Conservation (phyloP, 2,113 vertebrate genomes). For the Hyperopisus bebe region DNA sequence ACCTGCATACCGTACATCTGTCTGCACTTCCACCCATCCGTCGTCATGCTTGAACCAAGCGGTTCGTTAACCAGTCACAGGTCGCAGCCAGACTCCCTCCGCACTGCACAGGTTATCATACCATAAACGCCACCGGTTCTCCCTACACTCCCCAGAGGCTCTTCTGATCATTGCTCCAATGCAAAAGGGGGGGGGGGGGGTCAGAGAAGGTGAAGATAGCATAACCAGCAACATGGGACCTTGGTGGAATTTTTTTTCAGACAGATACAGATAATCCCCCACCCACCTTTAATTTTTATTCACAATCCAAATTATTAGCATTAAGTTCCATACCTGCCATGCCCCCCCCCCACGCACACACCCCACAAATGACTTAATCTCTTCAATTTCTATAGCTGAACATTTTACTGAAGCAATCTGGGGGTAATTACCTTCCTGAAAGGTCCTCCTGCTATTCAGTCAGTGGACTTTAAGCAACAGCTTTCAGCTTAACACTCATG, state of each 20-base stretch:
- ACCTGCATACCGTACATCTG: neutral
- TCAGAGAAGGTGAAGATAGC: neutral
- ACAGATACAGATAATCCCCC: neutral
- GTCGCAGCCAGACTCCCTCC: neutral
- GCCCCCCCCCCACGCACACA: neutral
- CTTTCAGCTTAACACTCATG: neutral
- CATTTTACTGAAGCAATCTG: neutral
- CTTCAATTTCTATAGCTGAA: neutral
- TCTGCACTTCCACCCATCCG: neutral
- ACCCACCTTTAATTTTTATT: neutral
- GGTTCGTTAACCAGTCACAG: neutral
- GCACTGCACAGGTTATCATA: neutral
- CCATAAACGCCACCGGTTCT: neutral
- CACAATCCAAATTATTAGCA: neutral
- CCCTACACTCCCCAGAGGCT: neutral
- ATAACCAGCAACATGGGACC: neutral
- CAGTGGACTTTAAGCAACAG: neutral
- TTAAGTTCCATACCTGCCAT: neutral
- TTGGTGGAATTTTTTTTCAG: neutral
- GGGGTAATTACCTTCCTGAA: neutral
- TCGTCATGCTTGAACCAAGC: neutral
- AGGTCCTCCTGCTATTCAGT: neutral
- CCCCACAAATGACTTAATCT: neutral
- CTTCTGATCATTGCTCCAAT: neutral
- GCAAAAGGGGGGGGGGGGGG: neutral